Evolutionary conservation across 2,888 invertebrate genomes (phyloP), one percentile per base, ranked within the genome.

Genomic region (Bombylius discolor): DNA sequence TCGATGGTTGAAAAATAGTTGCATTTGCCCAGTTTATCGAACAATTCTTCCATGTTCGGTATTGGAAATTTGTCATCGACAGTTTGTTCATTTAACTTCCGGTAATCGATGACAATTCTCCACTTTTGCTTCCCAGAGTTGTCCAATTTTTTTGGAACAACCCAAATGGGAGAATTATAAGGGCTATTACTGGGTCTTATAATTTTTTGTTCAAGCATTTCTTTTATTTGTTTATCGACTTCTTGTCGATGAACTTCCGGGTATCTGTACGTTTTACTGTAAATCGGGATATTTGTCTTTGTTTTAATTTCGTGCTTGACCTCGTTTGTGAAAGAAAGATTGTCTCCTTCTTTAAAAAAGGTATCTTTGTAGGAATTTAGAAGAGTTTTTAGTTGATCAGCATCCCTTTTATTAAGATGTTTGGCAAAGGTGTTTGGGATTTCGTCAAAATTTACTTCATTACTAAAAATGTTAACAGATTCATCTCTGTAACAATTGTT

Each of bases 1-100:
- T 68, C 64, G 5, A 64, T 49, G 0, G 57, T 59, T 1, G 62
- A 56, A 53, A 67, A 64, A 57, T 64, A 66, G 50, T 60, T 59
- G 5, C 59, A 54, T 31, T 59, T 57, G 7, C 63, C 64, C 33
- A 67, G 33, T 49, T 57, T 53, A 7, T 57, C 57, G 13, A 57
- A 51, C 8, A 57, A 49, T 33, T 9, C 23, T n/a, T 50, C 53
- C 13, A 53, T 46, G 45, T 57, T 57, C 34, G 57, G 57, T 5
- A 57, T 50, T 12, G 57, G 57, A 34, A 51, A 57, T 47, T 51
- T 53, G 14, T 57, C 53, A 12, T 49, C 51, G 12, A 57, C 23
- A 9, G 57, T 57, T 2, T 49, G 45, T 9, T 57, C 54, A 14
- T 50, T 50, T 11, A 36, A 11, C n/a, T 50, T 50, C 23, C 50